Percentiles rank a stretch among this genome's conserved stretches.
Evolutionary conservation across 1,140 invertebrate species (phyloP).

Genomic region (Neomicropteryx cornuta): DNA sequence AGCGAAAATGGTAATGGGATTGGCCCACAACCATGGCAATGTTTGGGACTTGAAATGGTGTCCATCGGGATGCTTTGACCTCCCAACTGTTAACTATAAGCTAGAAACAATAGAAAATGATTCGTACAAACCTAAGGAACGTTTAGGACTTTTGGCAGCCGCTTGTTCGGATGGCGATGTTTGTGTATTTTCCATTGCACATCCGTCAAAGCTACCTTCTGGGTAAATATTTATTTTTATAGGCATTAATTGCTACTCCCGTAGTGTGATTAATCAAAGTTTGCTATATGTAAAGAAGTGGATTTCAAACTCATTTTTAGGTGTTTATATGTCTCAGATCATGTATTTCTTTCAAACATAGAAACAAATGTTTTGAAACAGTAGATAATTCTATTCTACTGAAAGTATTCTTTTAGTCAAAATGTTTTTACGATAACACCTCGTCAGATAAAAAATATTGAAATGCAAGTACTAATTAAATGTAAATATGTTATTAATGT

Average conservation of each 20-base stretch:
- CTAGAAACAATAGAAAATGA: constrained; percentile 9
- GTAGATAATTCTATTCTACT: too few species aligned
- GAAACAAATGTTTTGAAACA: too few species aligned
- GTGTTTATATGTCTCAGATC: too few species aligned
- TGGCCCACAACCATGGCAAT: constrained; percentile 53
- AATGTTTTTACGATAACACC: background rate
- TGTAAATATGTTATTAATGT: too few species aligned
- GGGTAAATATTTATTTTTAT: constrained; percentile 14
- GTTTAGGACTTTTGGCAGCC: constrained; percentile 58
- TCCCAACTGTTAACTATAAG: constrained; percentile 20
- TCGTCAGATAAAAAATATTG: background rate
- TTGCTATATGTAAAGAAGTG: too few species aligned
- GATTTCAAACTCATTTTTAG: too few species aligned
- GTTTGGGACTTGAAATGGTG: constrained; percentile 65
- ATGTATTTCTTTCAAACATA: too few species aligned
- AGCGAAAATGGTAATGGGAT: constrained; percentile 37
- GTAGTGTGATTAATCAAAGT: too few species aligned
- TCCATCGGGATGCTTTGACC: constrained; percentile 54
- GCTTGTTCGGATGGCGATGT: constrained; percentile 52
- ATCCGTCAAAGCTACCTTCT: constrained; percentile 27
- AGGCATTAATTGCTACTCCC: background rate
- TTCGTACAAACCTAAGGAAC: constrained; percentile 16
- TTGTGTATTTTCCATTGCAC: constrained; percentile 49
- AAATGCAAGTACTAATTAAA: too few species aligned
- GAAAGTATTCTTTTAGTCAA: background rate